A percentile compares a stretch with the other conserved stretches of the same genome.
phyloP scores from a whole-genome alignment of 2,888 invertebrate species.

The Agapetus fuscipes region DNA sequence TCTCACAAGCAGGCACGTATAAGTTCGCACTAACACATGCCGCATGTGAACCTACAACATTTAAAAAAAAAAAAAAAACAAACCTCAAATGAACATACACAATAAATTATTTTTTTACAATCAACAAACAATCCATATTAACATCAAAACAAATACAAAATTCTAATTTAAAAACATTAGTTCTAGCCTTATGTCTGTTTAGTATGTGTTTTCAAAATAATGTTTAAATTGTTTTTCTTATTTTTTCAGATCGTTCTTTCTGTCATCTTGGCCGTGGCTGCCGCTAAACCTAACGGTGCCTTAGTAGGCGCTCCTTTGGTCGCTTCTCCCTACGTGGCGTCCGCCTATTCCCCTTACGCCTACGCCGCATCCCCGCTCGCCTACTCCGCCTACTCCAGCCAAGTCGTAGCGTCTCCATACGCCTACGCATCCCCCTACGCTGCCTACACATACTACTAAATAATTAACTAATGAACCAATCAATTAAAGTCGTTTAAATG shows the following conservation, averaged over 20 bases:
- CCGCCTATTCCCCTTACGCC: slow-evolving; percentile 6
- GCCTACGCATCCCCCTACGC: slow-evolving; percentile 13
- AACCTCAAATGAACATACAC: no score
- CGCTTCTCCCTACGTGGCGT: slow-evolving; percentile 1
- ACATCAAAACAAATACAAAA: neutral
- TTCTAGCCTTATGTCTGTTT: no score
- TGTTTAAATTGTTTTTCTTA: no score
- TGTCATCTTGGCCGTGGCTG: slow-evolving; percentile 36
- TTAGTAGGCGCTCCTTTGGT: slow-evolving; percentile 3
- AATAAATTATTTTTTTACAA: no score
- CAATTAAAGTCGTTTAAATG: neutral
- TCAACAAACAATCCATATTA: neutral
- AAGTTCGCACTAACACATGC: no score
- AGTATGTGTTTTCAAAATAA: no score
- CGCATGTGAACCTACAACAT: no score
- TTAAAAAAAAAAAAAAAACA: no score
- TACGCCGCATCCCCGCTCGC: slow-evolving; percentile 7
- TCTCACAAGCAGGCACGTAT: no score
- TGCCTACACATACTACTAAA: neutral
- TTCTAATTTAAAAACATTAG: no score
- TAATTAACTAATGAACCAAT: neutral
- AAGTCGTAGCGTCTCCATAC: slow-evolving; percentile 25
- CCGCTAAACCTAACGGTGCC: slow-evolving; percentile 35
- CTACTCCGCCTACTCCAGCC: slow-evolving; percentile 25
- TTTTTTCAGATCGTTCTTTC: slow-evolving; percentile 37